A percentile compares a stretch with the other conserved stretches of the same genome.
These are phyloP conservation scores for Halcyon leucocephala DNA, from an alignment of 2,797 vertebrate genomes.

Conservation along the genomic window DNA sequence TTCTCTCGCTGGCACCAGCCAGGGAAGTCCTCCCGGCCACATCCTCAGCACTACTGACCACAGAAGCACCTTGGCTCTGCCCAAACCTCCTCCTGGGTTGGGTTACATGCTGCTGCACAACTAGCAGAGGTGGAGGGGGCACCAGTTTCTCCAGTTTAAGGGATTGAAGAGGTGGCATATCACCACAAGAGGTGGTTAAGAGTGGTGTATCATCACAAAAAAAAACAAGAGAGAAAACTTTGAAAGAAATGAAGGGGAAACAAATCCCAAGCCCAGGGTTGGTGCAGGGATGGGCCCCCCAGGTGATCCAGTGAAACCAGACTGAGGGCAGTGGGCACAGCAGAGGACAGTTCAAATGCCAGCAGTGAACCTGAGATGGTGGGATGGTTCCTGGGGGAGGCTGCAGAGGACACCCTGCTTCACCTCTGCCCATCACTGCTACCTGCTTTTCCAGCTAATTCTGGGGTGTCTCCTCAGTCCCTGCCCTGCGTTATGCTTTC, in stretches of 20 bases:
- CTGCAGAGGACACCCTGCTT: not conserved
- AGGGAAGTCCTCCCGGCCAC: not conserved
- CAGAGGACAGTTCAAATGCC: accelerated
- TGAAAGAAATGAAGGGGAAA: not conserved
- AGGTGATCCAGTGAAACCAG: not conserved
- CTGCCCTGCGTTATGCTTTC: not conserved
- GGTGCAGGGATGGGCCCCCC: not conserved
- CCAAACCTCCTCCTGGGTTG: not conserved
- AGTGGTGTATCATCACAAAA: no score
- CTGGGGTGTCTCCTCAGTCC: no score
- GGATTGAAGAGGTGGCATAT: not conserved
- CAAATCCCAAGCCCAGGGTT: not conserved
- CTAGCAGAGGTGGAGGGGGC: not conserved
- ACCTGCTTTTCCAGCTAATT: not conserved
- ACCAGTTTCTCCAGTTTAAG: not conserved
- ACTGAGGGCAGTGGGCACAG: accelerated
- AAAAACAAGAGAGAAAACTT: not conserved
- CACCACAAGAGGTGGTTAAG: no score
- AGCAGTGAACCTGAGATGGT: not conserved
- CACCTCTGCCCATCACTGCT: not conserved
- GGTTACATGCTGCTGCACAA: not conserved
- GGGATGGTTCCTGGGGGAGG: accelerated
- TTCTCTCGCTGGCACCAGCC: not conserved
- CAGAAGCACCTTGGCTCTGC: not conserved
- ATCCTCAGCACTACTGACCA: not conserved